Evolutionary conservation across 2,113 vertebrate genomes (phyloP).

Genomic region (Sylvilagus bachmani): DNA sequence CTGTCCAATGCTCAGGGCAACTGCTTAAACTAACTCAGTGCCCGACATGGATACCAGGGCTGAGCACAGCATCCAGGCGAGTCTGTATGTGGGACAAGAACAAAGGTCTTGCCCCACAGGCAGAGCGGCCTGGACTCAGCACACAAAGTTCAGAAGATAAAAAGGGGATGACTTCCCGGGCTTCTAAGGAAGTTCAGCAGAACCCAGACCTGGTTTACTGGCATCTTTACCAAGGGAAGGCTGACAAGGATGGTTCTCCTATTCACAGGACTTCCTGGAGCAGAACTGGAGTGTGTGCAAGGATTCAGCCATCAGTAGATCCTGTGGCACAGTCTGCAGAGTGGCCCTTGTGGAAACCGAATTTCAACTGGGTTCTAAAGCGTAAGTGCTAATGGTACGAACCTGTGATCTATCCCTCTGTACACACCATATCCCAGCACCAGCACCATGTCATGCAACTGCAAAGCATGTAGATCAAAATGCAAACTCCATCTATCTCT

Average conservation of each 20-base stretch:
- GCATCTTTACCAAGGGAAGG: neutral
- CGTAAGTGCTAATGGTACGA: neutral
- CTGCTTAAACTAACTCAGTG: constrained; percentile 38
- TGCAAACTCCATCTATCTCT: neutral
- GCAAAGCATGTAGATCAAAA: neutral
- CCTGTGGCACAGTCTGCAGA: neutral
- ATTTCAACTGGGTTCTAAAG: neutral
- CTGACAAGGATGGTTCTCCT: neutral
- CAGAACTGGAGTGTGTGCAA: neutral
- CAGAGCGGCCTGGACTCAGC: neutral
- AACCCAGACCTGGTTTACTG: neutral
- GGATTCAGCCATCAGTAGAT: neutral
- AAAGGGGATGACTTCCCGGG: neutral
- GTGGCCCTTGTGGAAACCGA: neutral
- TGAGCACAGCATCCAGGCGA: neutral
- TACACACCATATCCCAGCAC: neutral
- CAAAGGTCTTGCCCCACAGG: neutral
- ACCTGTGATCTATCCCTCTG: neutral
- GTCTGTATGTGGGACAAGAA: neutral
- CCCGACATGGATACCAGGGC: neutral
- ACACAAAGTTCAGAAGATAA: neutral
- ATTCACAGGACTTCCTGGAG: neutral
- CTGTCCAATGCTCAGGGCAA: neutral
- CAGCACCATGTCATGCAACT: neutral
- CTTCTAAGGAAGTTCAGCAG: neutral